Percentiles rank a stretch among this genome's conserved stretches.
These are phyloP conservation scores for Esox masquinongy DNA, from an alignment of 2,797 vertebrate species.

Conservation along the genomic window DNA sequence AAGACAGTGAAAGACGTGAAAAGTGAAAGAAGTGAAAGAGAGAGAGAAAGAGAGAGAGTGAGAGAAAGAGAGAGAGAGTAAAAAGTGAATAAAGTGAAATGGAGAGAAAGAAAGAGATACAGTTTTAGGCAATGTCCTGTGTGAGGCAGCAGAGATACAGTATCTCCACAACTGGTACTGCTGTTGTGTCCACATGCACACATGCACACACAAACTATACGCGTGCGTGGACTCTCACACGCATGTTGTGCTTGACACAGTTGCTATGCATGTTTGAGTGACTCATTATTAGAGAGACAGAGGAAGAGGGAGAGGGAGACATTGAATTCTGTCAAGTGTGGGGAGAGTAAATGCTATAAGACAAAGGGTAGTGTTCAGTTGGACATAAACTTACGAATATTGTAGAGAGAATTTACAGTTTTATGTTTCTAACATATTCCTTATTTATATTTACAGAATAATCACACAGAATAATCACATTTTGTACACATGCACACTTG, in stretches of 20 bases:
- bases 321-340: not conserved
- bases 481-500: not conserved
- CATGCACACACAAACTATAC: not conserved
- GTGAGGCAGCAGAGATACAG: conserved; percentile 79
- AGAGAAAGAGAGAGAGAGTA: conserved; percentile 27
- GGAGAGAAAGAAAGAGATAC: conserved; percentile 36
- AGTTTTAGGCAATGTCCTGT: conserved; percentile 64
- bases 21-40: not conserved
- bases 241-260: conserved; percentile 39
- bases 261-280: conserved; percentile 7
- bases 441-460: not conserved
- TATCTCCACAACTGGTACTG: conserved; percentile 47
- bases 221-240: conserved; percentile 25
- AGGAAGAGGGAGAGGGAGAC: not conserved
- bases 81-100: conserved; percentile 20
- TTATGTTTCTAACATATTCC: not conserved
- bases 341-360: not conserved
- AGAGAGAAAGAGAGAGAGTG: conserved; percentile 5
- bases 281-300: conserved; percentile 6
- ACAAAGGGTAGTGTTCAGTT: not conserved
- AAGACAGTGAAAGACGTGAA: not conserved
- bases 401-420: not conserved
- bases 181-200: conserved; percentile 51
- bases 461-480: not conserved
- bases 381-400: not conserved